phyloP scores from a whole-genome alignment of 2,888 invertebrate species.

The Drosophila anomelani region DNA sequence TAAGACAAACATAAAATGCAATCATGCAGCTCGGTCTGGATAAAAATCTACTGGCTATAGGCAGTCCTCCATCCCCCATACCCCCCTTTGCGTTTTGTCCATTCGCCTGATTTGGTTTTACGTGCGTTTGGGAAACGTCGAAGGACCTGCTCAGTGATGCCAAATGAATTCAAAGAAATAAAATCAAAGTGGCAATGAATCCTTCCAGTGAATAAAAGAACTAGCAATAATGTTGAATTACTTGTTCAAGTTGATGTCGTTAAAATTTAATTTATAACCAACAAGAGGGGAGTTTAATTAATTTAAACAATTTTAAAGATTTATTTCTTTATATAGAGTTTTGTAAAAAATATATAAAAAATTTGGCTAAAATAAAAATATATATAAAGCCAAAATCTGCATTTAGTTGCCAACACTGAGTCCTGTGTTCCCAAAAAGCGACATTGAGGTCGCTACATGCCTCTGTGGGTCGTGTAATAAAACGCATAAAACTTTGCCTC shows the following conservation, averaged over 20 bases:
- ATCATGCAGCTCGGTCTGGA: conserved; percentile 69
- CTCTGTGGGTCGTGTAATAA: conserved; percentile 59
- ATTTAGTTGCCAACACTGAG: conserved; percentile 5
- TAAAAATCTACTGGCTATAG: conserved; percentile 21
- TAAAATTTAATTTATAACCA: background rate
- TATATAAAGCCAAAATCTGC: background rate
- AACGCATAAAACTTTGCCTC: conserved; percentile 74
- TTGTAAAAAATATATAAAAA: background rate
- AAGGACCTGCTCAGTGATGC: conserved; percentile 10
- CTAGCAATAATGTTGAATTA: background rate
- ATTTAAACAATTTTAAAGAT: background rate
- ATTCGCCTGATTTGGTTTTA: conserved; percentile 78
- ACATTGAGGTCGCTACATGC: conserved; percentile 30
- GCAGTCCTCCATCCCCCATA: background rate
- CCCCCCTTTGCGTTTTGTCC: conserved; percentile 50
- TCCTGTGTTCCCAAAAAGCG: background rate
- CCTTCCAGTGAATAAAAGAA: background rate
- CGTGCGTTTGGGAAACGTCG: conserved; percentile 64
- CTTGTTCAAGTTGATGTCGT: too few relatives aligned
- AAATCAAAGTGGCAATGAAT: background rate
- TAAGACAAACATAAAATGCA: conserved; percentile 80
- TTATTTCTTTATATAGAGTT: background rate
- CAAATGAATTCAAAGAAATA: background rate
- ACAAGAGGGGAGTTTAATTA: background rate
- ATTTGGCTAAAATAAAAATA: background rate